Evolutionary conservation across 92 coral and sea anemone species (phyloP), one percentile per base, ranked within the genome.

Genomic region (Parazoanthus darwini): DNA sequence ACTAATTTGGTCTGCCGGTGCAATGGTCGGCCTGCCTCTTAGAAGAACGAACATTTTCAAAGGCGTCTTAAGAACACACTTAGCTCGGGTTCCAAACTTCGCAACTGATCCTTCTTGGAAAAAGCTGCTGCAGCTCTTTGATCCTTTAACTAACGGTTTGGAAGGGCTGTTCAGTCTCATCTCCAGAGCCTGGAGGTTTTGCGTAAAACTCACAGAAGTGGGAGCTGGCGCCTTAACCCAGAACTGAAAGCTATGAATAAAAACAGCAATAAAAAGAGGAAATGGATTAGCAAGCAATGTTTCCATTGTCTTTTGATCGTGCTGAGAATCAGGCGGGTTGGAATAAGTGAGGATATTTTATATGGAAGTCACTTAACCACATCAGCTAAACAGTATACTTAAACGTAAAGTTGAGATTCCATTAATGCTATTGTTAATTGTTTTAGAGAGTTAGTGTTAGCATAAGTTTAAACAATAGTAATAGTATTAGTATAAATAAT

Each of bases 111-210:
- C 76, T 14, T 85, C 59, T 5, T 77, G 73, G 75, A 95, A 95
- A 56, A 93, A 77, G 11, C 46, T 78, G 4, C 36, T 26, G 84
- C 98, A 95, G 15, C 15, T 18, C 11, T 54, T 87, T 14, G 90
- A 8, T 58, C 80, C 56, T 8, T 16, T 37, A 10, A 63, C 33
- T 74, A 1, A 5, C 22, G 68, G 59, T 74, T 77, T 65, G 8
- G 93, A 76, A 1, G 77, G 82, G 65, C 38, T 74, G 78, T 91
- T 86, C 80, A 95, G 67, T 0, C n/a, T 65, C 26, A 95, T 85
- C 1, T 88, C 25, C 33, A 95, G 42, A 16, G 86, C 93, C 65
- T 88, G 93, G 14, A 91, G 94, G 74, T 92, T 92, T 4, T 79
- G 20, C 11, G 48, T 2, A 86, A 95, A 95, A 18, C 23, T 11